These are phyloP conservation scores for Nymphicus hollandicus DNA, from an alignment of 2,113 vertebrate genomes.

Conservation along the genomic window DNA sequence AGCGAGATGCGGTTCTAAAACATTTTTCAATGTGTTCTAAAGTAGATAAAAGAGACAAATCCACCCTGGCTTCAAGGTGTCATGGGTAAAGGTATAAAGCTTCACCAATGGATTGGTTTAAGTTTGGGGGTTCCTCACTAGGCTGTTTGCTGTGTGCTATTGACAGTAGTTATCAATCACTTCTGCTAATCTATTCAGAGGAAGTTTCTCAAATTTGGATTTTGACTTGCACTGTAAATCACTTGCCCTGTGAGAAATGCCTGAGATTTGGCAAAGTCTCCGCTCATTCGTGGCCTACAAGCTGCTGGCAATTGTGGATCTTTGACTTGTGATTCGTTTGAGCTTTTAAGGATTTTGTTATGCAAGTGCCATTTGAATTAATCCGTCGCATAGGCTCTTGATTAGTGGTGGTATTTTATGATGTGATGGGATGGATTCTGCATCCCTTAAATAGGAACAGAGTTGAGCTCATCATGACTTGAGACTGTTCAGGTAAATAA, in stretches of 20 bases:
- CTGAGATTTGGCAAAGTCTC: background rate
- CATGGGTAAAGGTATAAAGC: background rate
- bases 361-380: background rate
- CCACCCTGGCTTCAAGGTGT: background rate
- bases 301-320: background rate
- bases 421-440: background rate
- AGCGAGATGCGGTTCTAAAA: background rate
- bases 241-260: background rate
- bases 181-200: background rate
- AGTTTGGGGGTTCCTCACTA: background rate
- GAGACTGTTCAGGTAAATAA: background rate
- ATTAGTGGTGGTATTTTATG: background rate
- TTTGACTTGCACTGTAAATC: background rate
- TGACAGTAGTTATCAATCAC: background rate
- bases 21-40: background rate
- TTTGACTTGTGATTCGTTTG: background rate
- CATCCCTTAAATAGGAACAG: background rate
- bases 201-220: background rate
- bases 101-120: background rate
- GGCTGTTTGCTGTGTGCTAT: background rate
- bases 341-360: background rate
- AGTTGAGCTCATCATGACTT: background rate
- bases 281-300: background rate
- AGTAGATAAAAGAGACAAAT: background rate
- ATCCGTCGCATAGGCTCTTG: background rate